Conservation (phyloP, 2,888 invertebrate genomes). For the Heliconius sara region DNA sequence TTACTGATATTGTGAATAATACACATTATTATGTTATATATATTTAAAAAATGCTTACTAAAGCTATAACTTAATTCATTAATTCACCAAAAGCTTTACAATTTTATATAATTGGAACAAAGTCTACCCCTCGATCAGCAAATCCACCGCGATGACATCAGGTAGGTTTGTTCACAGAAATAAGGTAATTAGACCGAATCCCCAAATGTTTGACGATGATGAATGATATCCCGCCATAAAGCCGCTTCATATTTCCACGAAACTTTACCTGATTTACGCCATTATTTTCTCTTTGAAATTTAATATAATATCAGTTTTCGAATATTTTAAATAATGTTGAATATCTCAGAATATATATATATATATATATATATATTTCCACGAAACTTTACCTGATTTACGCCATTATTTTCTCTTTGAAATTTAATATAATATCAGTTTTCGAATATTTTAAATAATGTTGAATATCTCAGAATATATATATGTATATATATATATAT, state of each 20-base stretch:
- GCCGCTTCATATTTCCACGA: constrained; percentile 18
- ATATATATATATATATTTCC: constrained; percentile 4
- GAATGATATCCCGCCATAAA: constrained; percentile 31
- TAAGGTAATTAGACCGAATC: constrained; percentile 24
- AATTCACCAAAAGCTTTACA: neutral
- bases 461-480: too few relatives aligned
- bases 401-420: constrained; percentile 2
- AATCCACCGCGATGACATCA: constrained; percentile 27
- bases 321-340: too few relatives aligned
- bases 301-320: neutral
- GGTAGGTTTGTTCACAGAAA: constrained; percentile 12
- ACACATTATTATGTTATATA: too few relatives aligned
- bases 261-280: constrained; percentile 13
- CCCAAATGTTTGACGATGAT: constrained; percentile 33
- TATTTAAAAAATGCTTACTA: too few relatives aligned
- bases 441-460: neutral
- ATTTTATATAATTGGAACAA: neutral
- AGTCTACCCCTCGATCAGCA: constrained; percentile 17
- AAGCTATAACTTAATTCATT: neutral
- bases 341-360: too few relatives aligned
- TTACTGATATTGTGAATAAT: too few relatives aligned
- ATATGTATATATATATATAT: too few relatives aligned
- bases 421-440: constrained; percentile 7
- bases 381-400: constrained; percentile 19
- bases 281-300: constrained; percentile 14